Evolutionary conservation across 2,888 invertebrate genomes (phyloP), one percentile per base, ranked within the genome.

Genomic region (Parasteatoda lunata): DNA sequence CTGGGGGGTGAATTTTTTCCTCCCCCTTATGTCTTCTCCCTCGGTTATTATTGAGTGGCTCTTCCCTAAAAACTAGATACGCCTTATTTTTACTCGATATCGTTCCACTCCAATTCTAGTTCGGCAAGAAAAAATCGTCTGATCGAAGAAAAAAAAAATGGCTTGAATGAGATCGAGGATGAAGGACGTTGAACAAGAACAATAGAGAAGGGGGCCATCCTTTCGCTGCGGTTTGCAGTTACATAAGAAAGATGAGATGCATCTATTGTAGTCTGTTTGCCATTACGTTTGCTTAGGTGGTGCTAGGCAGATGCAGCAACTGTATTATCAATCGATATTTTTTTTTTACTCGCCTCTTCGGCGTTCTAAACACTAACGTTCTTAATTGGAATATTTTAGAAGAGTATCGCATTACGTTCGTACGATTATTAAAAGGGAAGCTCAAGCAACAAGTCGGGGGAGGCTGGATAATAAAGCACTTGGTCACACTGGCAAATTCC

Each of bases 401-500:
- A 30, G 65, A 66, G 65, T 66, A 8, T 11, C 68, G 47, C 30
- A n/a, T 59, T 15, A 30, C 54, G 13, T 54, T 47, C 51, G 30
- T 4, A 3, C 51, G 30, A 30, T 30, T 30, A 30, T 30, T 30
- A 30, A 30, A 30, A 15, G 64, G 72, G 54, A 69, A 52, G 80
- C 65, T 70, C 65, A 71, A 70, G 85, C 85, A 85, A 85, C 85
- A 85, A 79, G 85, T 85, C 71, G 70, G 69, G 77, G 30, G 78
- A 45, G 52, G 48, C 69, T 13, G n/a, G 78, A 79, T 79, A 75
- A 85, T 79, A 85, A 85, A 85, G 84, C 84, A 79, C 84, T 84
- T 85, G 84, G 84, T 72, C 85, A 86, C 85, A 85, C 85, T 85
- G 85, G 80, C 85, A 65, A 77, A 85, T 85, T 77, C 80, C 85